Evolutionary conservation across 2,797 vertebrate genomes (phyloP).

Genomic region (Gadopsis bispinosus): DNA sequence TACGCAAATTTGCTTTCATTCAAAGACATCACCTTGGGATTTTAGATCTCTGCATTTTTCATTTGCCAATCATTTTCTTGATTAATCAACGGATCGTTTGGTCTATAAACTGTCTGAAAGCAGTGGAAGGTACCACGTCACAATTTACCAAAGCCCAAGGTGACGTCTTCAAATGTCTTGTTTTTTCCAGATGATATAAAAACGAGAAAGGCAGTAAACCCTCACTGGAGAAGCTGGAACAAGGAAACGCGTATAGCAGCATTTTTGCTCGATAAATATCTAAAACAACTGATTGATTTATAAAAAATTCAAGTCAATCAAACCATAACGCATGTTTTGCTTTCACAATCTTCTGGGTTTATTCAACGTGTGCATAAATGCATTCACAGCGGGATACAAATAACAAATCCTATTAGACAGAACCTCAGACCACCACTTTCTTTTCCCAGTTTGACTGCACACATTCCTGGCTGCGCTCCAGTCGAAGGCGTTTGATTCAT

Average conservation of each 20-base stretch:
- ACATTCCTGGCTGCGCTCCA: conserved; percentile 58
- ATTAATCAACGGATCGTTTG: too few relatives aligned
- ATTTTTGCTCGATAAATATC: not conserved
- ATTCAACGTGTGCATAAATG: not conserved
- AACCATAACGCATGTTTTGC: not conserved
- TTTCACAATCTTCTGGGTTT: not conserved
- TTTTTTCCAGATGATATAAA: too few relatives aligned
- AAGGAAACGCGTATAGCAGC: not conserved
- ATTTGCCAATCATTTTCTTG: too few relatives aligned
- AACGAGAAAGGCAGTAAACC: too few relatives aligned
- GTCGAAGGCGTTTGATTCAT: conserved; percentile 33
- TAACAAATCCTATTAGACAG: not conserved
- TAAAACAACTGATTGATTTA: not conserved
- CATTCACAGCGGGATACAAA: not conserved
- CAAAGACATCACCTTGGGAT: too few relatives aligned
- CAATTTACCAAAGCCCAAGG: too few relatives aligned
- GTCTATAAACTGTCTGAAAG: too few relatives aligned
- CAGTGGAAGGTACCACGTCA: too few relatives aligned
- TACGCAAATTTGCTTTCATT: too few relatives aligned
- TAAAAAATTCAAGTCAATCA: too few relatives aligned
- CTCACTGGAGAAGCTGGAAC: not conserved
- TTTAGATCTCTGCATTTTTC: too few relatives aligned
- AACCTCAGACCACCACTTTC: conserved; percentile 5
- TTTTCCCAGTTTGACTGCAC: conserved; percentile 36
- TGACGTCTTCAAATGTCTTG: too few relatives aligned